Conservation (phyloP, 1,140 invertebrate species). For the Sitophilus oryzae region DNA sequence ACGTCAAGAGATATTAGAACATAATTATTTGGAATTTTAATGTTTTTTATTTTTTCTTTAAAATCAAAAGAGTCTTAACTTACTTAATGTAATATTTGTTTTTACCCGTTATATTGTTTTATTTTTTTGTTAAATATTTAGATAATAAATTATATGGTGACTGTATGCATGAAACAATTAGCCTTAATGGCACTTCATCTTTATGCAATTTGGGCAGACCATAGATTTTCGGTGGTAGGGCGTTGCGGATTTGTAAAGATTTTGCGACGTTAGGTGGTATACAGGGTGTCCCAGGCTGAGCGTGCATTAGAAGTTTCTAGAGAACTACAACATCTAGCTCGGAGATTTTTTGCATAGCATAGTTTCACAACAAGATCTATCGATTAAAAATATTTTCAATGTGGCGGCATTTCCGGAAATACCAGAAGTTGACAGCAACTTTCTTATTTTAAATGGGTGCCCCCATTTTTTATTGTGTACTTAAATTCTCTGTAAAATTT, state of each 20-base stretch:
- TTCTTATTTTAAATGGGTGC: too few species aligned
- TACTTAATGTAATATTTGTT: conserved; percentile 4
- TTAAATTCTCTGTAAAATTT: too few species aligned
- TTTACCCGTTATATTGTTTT: neutral
- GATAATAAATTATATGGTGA: neutral
- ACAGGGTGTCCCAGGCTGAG: too few species aligned
- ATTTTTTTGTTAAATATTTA: neutral
- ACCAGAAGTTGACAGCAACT: too few species aligned
- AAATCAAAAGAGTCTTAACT: conserved; percentile 6
- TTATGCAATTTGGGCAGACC: conserved; percentile 4
- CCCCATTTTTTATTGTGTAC: too few species aligned
- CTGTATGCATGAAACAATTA: neutral
- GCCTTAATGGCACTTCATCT: neutral
- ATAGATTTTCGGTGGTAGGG: conserved; percentile 2
- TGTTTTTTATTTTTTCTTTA: conserved; percentile 3
- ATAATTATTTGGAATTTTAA: conserved; percentile 9
- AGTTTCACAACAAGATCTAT: too few species aligned
- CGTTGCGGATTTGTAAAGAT: neutral
- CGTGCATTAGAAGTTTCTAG: too few species aligned
- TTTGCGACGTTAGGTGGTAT: too few species aligned
- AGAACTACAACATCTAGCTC: too few species aligned
- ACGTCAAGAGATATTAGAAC: conserved; percentile 11
- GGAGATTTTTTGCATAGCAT: too few species aligned
- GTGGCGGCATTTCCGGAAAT: too few species aligned
- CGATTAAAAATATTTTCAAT: too few species aligned